Conservation (phyloP, 2,888 invertebrate species). For the Parapristionchus giblindavisi region DNA sequence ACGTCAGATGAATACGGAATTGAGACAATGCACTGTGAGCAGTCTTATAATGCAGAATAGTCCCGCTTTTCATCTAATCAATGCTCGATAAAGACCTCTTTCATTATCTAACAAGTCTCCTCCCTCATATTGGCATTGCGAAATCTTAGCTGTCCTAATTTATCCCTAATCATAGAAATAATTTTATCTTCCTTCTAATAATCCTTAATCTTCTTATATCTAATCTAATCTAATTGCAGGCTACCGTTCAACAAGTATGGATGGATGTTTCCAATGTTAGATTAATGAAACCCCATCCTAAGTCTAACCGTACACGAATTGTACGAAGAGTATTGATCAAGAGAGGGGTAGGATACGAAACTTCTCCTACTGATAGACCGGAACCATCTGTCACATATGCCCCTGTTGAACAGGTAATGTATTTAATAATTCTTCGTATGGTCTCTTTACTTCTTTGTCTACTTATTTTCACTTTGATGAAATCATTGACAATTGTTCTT, state of each 20-base stretch:
- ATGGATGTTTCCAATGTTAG: conserved; percentile 15
- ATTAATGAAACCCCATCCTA: conserved; percentile 6
- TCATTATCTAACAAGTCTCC: not conserved
- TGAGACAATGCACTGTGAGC: conserved; percentile 33
- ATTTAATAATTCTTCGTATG: too few species aligned
- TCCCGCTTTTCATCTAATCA: conserved; percentile 18
- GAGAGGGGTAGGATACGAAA: conserved; percentile 30
- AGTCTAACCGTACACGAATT: conserved; percentile 8
- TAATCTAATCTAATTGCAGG: conserved; percentile 5
- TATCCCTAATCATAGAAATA: not conserved
- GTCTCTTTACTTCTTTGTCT: too few species aligned
- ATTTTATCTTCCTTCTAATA: not conserved
- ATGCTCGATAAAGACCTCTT: conserved; percentile 15
- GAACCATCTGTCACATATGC: conserved; percentile 23
- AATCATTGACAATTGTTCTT: too few species aligned
- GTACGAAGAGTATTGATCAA: not conserved
- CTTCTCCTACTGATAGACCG: conserved; percentile 31
- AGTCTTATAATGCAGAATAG: not conserved
- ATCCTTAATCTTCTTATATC: not conserved
- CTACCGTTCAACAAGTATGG: conserved; percentile 27
- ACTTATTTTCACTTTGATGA: too few species aligned
- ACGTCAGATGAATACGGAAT: conserved; percentile 9
- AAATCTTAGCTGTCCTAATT: not conserved
- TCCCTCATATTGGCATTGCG: not conserved
- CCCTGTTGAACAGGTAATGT: conserved; percentile 6